phyloP scores from a whole-genome alignment of 2,888 invertebrate genomes.

The Clanis bilineata region DNA sequence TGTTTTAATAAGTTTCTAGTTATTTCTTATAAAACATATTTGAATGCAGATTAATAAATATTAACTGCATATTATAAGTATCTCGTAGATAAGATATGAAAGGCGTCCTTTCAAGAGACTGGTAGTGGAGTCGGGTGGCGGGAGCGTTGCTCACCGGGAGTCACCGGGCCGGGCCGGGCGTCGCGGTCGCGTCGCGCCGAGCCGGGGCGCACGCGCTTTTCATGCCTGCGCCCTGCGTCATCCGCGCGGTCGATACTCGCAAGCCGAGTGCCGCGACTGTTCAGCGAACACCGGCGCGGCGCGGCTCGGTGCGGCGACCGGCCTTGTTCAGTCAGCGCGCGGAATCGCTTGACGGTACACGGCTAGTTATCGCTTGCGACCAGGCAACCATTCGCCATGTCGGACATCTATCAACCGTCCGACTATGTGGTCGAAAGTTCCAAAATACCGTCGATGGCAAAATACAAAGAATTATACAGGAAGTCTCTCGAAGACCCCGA shows the following conservation, averaged over 20 bases:
- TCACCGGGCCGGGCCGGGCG: conserved; percentile 34
- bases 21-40: too few species aligned
- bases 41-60: too few species aligned
- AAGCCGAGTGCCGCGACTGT: neutral
- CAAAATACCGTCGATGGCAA: conserved; percentile 78
- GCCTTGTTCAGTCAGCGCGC: conserved; percentile 35
- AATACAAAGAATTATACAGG: conserved; percentile 92
- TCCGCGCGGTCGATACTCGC: conserved; percentile 30
- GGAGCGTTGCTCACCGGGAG: too few species aligned
- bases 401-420: conserved; percentile 84
- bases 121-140: neutral
- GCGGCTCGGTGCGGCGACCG: too few species aligned
- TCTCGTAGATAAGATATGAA: neutral
- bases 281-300: neutral
- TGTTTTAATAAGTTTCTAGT: too few species aligned
- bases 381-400: conserved; percentile 73
- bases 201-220: conserved; percentile 61
- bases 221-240: conserved; percentile 54
- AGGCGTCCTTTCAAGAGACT: neutral
- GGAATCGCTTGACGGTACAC: conserved; percentile 19
- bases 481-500: conserved; percentile 94
- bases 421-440: conserved; percentile 86
- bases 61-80: too few species aligned
- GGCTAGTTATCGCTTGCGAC: conserved; percentile 25
- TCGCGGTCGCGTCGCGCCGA: conserved; percentile 25